Evolutionary conservation across 2,113 vertebrate genomes (phyloP).

Genomic region (Saccopteryx leptura): DNA sequence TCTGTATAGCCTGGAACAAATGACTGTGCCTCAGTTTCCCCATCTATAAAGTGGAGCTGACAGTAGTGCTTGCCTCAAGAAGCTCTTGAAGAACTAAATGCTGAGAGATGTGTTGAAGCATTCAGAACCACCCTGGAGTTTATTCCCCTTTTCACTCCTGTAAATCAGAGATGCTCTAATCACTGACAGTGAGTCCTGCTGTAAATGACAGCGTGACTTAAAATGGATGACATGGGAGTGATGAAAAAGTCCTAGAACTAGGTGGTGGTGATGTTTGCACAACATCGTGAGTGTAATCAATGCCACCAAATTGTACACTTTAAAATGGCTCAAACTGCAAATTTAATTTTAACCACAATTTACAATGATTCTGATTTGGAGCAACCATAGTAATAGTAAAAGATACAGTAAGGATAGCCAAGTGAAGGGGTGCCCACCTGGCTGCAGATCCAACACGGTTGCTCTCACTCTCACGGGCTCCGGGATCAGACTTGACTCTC

Average conservation of each 20-base stretch:
- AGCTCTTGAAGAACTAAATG: neutral
- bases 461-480: neutral
- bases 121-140: neutral
- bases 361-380: neutral
- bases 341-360: neutral
- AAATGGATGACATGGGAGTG: neutral
- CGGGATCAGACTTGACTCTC: accelerated
- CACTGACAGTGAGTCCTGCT: neutral
- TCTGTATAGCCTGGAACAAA: too few species aligned
- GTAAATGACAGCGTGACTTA: neutral
- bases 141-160: neutral
- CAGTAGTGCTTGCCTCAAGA: neutral
- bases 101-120: neutral
- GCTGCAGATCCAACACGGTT: neutral
- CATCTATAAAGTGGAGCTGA: too few species aligned
- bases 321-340: neutral
- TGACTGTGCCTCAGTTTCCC: too few species aligned
- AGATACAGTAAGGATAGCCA: neutral
- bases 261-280: neutral
- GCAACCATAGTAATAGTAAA: neutral
- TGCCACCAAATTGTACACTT: neutral
- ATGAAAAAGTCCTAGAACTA: neutral
- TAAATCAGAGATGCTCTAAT: neutral
- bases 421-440: accelerated
- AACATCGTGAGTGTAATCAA: neutral